These are phyloP conservation scores for Acanthosepion lycidas DNA, from an alignment of 2,888 invertebrate genomes.

Conservation along the genomic window DNA sequence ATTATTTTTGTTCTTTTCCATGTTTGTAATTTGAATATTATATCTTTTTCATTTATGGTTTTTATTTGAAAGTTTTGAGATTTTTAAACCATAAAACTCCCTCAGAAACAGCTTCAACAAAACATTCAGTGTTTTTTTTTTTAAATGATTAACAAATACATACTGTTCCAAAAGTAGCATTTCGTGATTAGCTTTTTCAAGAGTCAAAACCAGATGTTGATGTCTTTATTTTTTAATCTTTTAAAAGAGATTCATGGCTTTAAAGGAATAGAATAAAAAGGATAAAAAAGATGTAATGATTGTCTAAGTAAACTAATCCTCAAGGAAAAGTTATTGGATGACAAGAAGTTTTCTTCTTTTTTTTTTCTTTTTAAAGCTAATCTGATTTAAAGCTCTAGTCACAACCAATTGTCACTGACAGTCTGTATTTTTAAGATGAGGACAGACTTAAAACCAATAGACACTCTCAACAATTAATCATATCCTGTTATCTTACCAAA, in stretches of 20 bases:
- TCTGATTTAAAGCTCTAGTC: too few relatives aligned
- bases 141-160: background rate
- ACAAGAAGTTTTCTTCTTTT: background rate
- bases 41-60: background rate
- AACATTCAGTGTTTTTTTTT: background rate
- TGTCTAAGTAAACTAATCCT: background rate
- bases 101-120: background rate
- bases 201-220: background rate
- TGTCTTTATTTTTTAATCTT: background rate
- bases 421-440: too few relatives aligned
- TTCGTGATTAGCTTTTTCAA: background rate
- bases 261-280: background rate
- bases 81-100: background rate
- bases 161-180: background rate
- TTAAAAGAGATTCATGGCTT: background rate
- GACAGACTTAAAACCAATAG: too few relatives aligned
- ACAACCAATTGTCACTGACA: too few relatives aligned
- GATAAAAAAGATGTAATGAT: background rate
- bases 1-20: background rate
- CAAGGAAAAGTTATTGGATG: background rate
- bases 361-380: too few relatives aligned
- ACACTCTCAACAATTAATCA: too few relatives aligned
- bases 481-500: too few relatives aligned
- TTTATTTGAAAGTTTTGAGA: background rate
- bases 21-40: background rate